These are phyloP conservation scores for Melitaea athalia DNA, from an alignment of 2,888 invertebrate genomes.

Conservation along the genomic window DNA sequence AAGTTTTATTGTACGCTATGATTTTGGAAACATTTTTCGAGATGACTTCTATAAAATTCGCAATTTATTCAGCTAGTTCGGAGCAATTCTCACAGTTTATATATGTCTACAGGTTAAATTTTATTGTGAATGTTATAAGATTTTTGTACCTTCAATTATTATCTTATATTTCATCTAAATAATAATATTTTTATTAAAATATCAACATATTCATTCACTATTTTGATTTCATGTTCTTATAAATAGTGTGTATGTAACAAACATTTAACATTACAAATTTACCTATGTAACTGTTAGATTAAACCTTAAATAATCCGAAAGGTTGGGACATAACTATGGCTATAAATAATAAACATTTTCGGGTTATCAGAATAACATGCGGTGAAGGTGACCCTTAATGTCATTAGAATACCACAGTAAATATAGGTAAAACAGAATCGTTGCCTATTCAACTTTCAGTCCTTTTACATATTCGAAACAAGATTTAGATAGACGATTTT, in stretches of 20 bases:
- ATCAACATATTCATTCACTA: background rate
- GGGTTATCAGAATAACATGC: slow-evolving; percentile 40
- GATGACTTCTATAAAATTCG: slow-evolving; percentile 74
- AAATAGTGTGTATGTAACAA: slow-evolving; percentile 14
- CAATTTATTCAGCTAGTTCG: slow-evolving; percentile 64
- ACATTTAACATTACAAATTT: slow-evolving; percentile 15
- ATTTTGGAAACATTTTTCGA: slow-evolving; percentile 74
- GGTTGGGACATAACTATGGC: slow-evolving; percentile 41
- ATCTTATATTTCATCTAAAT: background rate
- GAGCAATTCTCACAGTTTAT: slow-evolving; percentile 57
- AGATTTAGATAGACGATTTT: slow-evolving; percentile 56
- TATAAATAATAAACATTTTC: slow-evolving; percentile 44
- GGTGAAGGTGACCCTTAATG: slow-evolving; percentile 42
- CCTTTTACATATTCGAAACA: slow-evolving; percentile 53
- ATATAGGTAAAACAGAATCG: slow-evolving; percentile 36
- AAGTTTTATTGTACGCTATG: slow-evolving; percentile 76
- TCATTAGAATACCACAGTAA: slow-evolving; percentile 41
- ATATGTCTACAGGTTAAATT: slow-evolving; percentile 49
- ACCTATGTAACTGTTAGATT: slow-evolving; percentile 32
- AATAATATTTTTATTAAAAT: too few species aligned
- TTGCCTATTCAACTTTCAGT: slow-evolving; percentile 42
- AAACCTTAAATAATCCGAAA: slow-evolving; percentile 40
- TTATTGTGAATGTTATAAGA: slow-evolving; percentile 34
- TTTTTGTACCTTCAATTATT: slow-evolving; percentile 31
- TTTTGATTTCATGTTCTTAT: slow-evolving; percentile 12